phyloP scores from a whole-genome alignment of 2,797 vertebrate species.

The Tadarida brasiliensis region DNA sequence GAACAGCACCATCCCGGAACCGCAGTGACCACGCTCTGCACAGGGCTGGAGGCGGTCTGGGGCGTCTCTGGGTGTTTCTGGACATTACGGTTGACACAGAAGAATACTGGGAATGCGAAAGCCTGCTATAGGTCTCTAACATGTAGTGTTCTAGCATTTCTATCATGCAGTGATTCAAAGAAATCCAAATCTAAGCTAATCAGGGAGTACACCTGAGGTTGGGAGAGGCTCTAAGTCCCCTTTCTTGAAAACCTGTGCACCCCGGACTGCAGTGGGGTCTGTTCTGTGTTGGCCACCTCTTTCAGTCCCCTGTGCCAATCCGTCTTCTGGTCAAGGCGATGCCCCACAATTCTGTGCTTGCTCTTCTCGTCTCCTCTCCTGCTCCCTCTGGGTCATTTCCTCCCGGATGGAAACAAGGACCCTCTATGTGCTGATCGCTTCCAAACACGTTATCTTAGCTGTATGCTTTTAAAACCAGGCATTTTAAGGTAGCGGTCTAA shows the following conservation, averaged over 20 bases:
- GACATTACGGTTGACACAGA: too few relatives aligned
- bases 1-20: neutral
- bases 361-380: neutral
- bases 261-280: neutral
- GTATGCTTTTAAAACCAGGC: neutral
- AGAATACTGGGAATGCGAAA: neutral
- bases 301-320: neutral
- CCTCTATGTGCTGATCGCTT: neutral
- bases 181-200: neutral
- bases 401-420: neutral
- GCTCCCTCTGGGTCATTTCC: neutral
- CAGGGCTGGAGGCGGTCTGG: neutral
- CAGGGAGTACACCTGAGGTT: neutral
- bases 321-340: neutral
- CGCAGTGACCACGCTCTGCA: neutral
- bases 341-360: too few relatives aligned
- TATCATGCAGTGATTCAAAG: neutral
- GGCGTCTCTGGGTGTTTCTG: neutral
- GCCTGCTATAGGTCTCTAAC: neutral
- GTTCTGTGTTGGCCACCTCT: rapidly evolving
- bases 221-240: neutral
- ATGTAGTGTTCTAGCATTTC: neutral
- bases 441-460: neutral
- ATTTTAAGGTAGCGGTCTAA: neutral
- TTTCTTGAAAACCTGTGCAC: neutral